Evolutionary conservation across 2,888 invertebrate species (phyloP).

Genomic region (Tupiocoris notatus): DNA sequence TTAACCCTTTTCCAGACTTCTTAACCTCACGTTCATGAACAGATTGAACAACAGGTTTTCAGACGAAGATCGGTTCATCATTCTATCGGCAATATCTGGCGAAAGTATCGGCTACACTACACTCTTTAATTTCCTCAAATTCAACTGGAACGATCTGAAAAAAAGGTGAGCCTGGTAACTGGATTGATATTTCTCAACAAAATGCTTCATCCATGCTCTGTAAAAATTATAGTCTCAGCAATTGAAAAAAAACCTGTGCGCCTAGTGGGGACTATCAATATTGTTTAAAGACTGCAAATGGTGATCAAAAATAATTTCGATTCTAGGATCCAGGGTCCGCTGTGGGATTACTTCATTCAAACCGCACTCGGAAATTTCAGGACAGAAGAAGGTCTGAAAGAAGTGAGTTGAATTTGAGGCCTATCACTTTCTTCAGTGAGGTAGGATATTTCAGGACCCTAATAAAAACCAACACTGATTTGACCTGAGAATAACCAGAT

Average conservation of each 20-base stretch:
- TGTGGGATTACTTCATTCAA: slow-evolving; percentile 74
- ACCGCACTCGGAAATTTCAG: slow-evolving; percentile 74
- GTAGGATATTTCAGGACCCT: too few species aligned
- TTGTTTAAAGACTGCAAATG: background rate
- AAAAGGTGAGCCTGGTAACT: slow-evolving; percentile 64
- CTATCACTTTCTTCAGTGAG: background rate
- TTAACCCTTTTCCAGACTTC: slow-evolving; percentile 55
- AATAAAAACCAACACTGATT: background rate
- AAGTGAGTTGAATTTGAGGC: slow-evolving; percentile 59
- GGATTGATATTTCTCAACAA: too few species aligned
- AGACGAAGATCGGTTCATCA: slow-evolving; percentile 71
- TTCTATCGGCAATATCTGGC: slow-evolving; percentile 67
- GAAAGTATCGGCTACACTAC: slow-evolving; percentile 64
- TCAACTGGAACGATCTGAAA: slow-evolving; percentile 69
- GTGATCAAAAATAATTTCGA: slow-evolving; percentile 1
- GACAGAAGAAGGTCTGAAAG: slow-evolving; percentile 69
- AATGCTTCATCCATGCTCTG: too few species aligned
- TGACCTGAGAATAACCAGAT: background rate
- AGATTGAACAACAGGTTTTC: slow-evolving; percentile 64
- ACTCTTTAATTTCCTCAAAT: slow-evolving; percentile 67
- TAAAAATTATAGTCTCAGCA: too few species aligned
- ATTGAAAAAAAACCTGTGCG: background rate
- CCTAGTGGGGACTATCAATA: too few species aligned
- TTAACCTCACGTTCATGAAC: slow-evolving; percentile 69
- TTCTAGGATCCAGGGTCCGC: slow-evolving; percentile 57